phyloP scores from a whole-genome alignment of 1,140 invertebrate genomes.

The Eriosoma lanigerum region DNA sequence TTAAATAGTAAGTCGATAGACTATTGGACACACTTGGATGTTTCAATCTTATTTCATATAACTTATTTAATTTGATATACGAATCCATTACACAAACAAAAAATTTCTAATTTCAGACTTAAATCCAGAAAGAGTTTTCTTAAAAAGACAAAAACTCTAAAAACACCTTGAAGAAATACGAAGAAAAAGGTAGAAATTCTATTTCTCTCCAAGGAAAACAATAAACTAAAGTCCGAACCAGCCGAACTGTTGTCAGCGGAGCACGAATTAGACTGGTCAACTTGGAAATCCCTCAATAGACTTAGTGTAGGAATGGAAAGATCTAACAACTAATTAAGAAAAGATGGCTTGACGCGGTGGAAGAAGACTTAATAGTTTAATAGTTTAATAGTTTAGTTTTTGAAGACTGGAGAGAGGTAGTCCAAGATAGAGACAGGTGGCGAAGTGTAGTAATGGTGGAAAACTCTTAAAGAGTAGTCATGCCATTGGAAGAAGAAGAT shows the following conservation, averaged over 20 bases:
- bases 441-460: too few relatives aligned
- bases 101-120: not conserved
- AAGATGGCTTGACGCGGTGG: too few relatives aligned
- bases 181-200: not conserved
- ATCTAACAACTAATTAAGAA: not conserved
- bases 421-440: too few relatives aligned
- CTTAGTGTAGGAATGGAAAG: not conserved
- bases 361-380: too few relatives aligned
- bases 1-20: too few relatives aligned
- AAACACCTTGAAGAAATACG: not conserved
- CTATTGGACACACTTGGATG: too few relatives aligned
- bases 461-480: too few relatives aligned
- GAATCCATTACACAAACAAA: not conserved
- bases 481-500: too few relatives aligned
- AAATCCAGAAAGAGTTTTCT: not conserved
- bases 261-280: not conserved
- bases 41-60: too few relatives aligned
- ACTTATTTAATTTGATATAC: too few relatives aligned
- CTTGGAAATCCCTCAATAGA: constrained; percentile 8
- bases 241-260: not conserved
- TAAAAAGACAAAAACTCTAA: not conserved
- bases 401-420: too few relatives aligned
- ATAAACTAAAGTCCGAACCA: not conserved
- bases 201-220: not conserved
- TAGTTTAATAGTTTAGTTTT: too few relatives aligned